Percentiles rank a stretch among this genome's conserved stretches.
Evolutionary conservation across 2,888 invertebrate species (phyloP).

Genomic region (Eupithecia insigniata): DNA sequence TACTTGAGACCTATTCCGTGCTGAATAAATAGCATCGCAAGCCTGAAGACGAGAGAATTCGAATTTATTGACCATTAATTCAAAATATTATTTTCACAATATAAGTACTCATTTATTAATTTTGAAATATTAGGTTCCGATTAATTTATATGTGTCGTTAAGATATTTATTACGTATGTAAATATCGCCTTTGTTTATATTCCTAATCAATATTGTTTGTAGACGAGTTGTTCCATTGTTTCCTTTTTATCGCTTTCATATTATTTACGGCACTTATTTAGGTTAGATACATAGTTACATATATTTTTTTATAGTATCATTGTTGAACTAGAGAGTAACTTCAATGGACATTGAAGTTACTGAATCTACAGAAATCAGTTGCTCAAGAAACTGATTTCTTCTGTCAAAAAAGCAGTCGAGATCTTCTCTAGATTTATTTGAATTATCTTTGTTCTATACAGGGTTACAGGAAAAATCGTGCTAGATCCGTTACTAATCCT

Average conservation of each 20-base stretch:
- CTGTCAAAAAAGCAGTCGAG: not conserved
- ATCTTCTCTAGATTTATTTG: not conserved
- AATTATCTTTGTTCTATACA: no score
- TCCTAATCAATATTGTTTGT: slow-evolving; percentile 77
- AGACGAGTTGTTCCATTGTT: slow-evolving; percentile 60
- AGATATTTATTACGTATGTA: slow-evolving; percentile 84
- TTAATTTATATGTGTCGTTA: slow-evolving; percentile 85
- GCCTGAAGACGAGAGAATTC: slow-evolving; percentile 84
- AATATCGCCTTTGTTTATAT: slow-evolving; percentile 82
- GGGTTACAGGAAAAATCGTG: no score
- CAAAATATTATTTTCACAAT: slow-evolving; percentile 85
- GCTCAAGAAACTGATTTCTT: not conserved
- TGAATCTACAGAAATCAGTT: no score
- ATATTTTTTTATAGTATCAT: not conserved
- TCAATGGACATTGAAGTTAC: not conserved
- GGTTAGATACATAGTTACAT: not conserved
- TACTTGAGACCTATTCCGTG: slow-evolving; percentile 53
- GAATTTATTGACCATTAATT: slow-evolving; percentile 85
- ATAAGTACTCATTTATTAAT: slow-evolving; percentile 85
- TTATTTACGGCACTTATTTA: not conserved
- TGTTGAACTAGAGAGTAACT: not conserved
- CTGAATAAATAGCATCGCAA: slow-evolving; percentile 73
- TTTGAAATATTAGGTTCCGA: slow-evolving; percentile 85
- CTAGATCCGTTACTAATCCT: no score
- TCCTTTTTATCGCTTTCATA: slow-evolving; percentile 31